Evolutionary conservation across 2,888 invertebrate genomes (phyloP), one percentile per base, ranked within the genome.

Genomic region (Drosophila merina): DNA sequence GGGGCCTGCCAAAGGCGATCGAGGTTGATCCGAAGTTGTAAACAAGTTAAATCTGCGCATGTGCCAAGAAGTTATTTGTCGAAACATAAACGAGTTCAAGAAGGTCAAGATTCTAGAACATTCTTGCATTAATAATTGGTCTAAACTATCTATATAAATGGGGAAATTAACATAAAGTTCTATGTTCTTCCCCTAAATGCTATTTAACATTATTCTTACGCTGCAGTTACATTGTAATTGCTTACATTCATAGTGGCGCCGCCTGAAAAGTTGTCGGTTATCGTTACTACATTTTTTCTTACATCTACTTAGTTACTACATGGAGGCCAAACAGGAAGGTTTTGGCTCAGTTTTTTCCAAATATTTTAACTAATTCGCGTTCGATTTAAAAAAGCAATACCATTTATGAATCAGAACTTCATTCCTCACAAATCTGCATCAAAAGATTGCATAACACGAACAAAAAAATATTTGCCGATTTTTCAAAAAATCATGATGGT

Each of bases 41-140:
- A 59, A 47, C 64, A 64, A 44, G 33, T 0, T 4, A 14, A 36
- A 25, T 25, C 54, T n/a, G 52, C 49, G 25, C 56, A 26, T 7
- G 26, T 36, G 33, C 8, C 26, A 25, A 2, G 14, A 36, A 36
- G 40, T 42, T 3, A 14, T 40, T 20, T 14, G 12, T 20, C 40
- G 0, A 3, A 42, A 14, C 12, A 42, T 8, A 20, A 42, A 20
- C 20, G 20, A 20, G 14, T 20, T 42, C 14, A 20, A 42, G 20
- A 20, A 20, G 5, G n/a, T 42, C 40, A 20, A 42, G 14, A 42
- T 42, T 42, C 44, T 44, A 44, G 44, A 44, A 44, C 20, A 25
- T 44, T 44, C 25, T 25, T 25, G 25, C 7, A 20, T 10, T 44
- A 4, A 4, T 9, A 10, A 44, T 25, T 25, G 8, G 10, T 44